Percentiles rank a stretch among this genome's conserved stretches.
phyloP scores from a whole-genome alignment of 2,888 invertebrate genomes.

The Balanococcus diminutus region DNA sequence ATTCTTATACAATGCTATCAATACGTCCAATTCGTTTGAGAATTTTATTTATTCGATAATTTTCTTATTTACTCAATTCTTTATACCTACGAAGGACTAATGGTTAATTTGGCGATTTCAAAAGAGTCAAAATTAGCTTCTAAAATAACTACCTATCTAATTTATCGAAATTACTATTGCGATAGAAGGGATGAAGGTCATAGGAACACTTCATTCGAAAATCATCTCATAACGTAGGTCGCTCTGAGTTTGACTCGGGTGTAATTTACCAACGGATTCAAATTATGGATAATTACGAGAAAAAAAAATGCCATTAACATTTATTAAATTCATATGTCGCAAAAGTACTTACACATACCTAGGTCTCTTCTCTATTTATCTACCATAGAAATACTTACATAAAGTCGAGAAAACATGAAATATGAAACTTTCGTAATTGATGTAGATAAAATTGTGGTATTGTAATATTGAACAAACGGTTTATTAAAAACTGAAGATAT shows the following conservation, averaged over 20 bases:
- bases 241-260: not conserved
- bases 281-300: not conserved
- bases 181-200: not conserved
- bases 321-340: not conserved
- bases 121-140: not conserved
- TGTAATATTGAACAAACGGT: constrained; percentile 10
- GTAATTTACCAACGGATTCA: not conserved
- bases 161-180: not conserved
- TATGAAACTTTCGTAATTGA: constrained; percentile 26
- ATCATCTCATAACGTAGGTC: not conserved
- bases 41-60: not conserved
- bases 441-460: not conserved
- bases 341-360: not conserved
- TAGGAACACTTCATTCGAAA: not conserved
- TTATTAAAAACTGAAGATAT: constrained; percentile 34
- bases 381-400: too few species aligned
- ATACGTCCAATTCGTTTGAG: not conserved
- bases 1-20: not conserved
- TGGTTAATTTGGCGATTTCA: not conserved
- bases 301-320: not conserved
- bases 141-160: not conserved
- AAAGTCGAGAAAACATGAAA: not conserved
- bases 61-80: not conserved
- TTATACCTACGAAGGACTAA: not conserved
- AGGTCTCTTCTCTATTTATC: not conserved